Evolutionary conservation across 1,140 invertebrate species (phyloP).

Genomic region (Cydia amplana): DNA sequence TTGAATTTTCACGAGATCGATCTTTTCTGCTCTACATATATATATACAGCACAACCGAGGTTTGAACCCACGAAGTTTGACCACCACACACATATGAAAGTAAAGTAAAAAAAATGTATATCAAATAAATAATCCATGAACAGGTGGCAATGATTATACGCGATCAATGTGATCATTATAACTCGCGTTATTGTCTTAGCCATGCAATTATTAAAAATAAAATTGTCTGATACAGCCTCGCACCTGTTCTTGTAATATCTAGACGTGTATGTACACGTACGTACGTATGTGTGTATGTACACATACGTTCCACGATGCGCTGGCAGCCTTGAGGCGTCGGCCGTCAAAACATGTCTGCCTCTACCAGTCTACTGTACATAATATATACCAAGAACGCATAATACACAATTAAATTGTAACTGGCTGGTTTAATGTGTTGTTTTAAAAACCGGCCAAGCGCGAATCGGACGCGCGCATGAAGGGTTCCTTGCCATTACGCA

Average conservation of each 20-base stretch:
- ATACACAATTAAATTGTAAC: neutral
- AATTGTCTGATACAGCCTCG: too few relatives aligned
- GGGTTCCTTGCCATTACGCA: too few relatives aligned
- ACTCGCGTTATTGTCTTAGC: neutral
- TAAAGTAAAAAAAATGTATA: too few relatives aligned
- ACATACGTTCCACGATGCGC: neutral
- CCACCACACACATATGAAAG: too few relatives aligned
- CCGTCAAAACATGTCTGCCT: constrained; percentile 18
- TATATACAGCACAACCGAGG: too few relatives aligned
- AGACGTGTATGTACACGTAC: neutral
- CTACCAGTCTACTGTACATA: neutral
- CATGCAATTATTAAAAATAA: neutral
- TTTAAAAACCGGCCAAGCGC: too few relatives aligned
- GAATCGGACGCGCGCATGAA: too few relatives aligned
- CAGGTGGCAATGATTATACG: neutral
- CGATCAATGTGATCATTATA: neutral
- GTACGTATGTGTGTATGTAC: neutral
- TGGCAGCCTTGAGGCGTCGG: neutral
- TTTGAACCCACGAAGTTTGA: too few relatives aligned
- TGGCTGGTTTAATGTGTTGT: neutral
- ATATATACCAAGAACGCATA: neutral
- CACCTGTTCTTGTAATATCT: neutral
- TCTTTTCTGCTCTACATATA: too few relatives aligned
- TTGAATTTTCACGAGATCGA: too few relatives aligned
- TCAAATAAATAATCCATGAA: too few relatives aligned